Conservation (phyloP, 2,888 invertebrate genomes). For the Litoditis marina region DNA sequence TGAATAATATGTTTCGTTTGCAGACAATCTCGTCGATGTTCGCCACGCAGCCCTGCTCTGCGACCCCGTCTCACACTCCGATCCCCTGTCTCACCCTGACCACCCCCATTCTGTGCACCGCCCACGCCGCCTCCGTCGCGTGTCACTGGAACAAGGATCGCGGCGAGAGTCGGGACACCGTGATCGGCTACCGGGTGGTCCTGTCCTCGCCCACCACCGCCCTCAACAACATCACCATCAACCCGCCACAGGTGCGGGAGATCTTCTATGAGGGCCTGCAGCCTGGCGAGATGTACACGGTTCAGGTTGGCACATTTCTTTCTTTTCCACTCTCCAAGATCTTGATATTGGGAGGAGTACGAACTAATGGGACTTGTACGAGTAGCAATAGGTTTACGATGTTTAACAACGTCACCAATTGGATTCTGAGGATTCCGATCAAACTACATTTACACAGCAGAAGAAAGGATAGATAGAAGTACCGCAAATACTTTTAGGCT, state of each 20-base stretch:
- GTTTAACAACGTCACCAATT: no score
- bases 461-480: no score
- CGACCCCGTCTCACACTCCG: conserved; percentile 29
- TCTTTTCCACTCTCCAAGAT: neutral
- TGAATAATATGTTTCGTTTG: no score
- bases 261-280: conserved; percentile 29
- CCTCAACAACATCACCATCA: conserved; percentile 38
- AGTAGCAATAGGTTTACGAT: no score
- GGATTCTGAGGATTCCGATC: no score
- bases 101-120: conserved; percentile 28
- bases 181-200: conserved; percentile 36
- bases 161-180: conserved; percentile 28
- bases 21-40: conserved; percentile 16
- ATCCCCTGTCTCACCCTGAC: conserved; percentile 36
- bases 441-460: no score
- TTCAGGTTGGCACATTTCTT: conserved; percentile 25
- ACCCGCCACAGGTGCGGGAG: conserved; percentile 37
- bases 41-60: conserved; percentile 40
- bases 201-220: conserved; percentile 28
- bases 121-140: neutral
- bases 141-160: conserved; percentile 10
- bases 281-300: conserved; percentile 32
- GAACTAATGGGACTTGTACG: no score
- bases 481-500: no score
- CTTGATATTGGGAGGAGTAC: no score